Evolutionary conservation across 2,888 invertebrate genomes (phyloP).

Genomic region (Chrysodeixis includens): DNA sequence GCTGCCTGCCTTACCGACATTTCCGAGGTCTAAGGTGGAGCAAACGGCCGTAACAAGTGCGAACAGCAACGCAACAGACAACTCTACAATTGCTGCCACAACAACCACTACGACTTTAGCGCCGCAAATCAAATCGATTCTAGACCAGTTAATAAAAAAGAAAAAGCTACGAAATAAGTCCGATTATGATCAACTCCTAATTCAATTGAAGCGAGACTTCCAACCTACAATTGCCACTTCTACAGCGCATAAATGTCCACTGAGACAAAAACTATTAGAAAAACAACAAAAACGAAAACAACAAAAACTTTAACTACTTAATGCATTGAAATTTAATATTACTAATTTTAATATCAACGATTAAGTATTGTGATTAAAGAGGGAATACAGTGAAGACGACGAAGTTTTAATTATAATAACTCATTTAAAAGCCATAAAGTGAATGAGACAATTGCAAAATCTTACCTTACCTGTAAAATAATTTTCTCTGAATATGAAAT

Average conservation of each 20-base stretch:
- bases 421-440: too few relatives aligned
- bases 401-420: too few relatives aligned
- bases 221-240: background rate
- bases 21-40: background rate
- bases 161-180: constrained; percentile 7
- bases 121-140: constrained; percentile 26
- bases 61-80: background rate
- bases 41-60: background rate
- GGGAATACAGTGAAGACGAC: too few relatives aligned
- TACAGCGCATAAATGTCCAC: background rate
- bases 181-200: constrained; percentile 13
- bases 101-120: constrained; percentile 13
- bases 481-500: too few relatives aligned
- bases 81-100: background rate
- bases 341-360: too few relatives aligned
- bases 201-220: constrained; percentile 19
- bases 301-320: background rate
- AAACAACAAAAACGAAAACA: too few relatives aligned
- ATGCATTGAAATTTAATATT: too few relatives aligned
- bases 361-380: too few relatives aligned
- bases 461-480: too few relatives aligned
- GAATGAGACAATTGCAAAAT: too few relatives aligned
- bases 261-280: too few relatives aligned
- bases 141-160: constrained; percentile 17
- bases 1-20: background rate